Evolutionary conservation across 1,140 invertebrate genomes (phyloP).

Genomic region (Periplaneta americana): DNA sequence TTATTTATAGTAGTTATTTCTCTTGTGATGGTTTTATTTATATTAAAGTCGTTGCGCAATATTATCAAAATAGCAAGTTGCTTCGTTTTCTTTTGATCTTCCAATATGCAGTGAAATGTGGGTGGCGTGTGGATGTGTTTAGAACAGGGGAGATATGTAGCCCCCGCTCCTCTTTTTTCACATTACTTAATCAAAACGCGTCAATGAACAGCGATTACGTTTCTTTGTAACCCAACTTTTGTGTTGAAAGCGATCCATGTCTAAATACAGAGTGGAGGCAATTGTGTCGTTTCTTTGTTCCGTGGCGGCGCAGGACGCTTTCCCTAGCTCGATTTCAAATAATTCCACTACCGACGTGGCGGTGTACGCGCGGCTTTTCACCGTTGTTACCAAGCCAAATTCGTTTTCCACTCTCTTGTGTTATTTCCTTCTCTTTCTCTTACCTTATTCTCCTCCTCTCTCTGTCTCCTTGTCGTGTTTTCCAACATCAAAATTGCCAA

Average conservation of each 20-base stretch:
- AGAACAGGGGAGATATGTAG: too few species aligned
- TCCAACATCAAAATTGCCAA: conserved; percentile 2
- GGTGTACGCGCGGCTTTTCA: not conserved
- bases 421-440: not conserved
- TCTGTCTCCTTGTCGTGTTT: not conserved
- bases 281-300: not conserved
- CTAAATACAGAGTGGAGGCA: not conserved
- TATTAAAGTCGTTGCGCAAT: not conserved
- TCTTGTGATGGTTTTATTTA: not conserved
- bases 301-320: too few species aligned
- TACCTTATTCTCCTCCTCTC: too few species aligned
- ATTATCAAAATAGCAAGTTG: not conserved
- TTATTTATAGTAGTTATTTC: too few species aligned
- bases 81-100: not conserved
- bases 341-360: not conserved
- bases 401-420: not conserved
- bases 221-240: too few species aligned
- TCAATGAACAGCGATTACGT: not conserved
- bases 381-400: not conserved
- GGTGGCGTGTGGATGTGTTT: not conserved
- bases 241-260: not conserved
- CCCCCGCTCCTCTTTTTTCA: not conserved
- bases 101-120: not conserved
- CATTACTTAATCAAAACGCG: not conserved
- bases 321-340: not conserved